Percentiles rank a stretch among this genome's conserved stretches.
Evolutionary conservation across 2,113 vertebrate genomes (phyloP).

Genomic region (Tenebrosternarchus preto): DNA sequence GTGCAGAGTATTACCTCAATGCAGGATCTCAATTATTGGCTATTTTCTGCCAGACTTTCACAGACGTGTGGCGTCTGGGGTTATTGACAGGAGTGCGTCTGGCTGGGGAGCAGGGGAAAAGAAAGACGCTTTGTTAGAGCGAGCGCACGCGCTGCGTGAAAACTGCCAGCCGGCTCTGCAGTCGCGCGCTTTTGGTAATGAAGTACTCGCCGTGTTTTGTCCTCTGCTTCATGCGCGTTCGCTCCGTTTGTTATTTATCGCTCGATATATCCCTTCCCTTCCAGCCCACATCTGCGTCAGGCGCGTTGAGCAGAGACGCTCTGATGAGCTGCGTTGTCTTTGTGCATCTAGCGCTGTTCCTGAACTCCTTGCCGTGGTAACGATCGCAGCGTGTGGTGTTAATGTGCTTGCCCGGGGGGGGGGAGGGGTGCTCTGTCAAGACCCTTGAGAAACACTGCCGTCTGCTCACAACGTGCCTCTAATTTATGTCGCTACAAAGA

Average conservation of each 20-base stretch:
- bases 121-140: constrained; percentile 44
- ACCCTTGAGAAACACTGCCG: too few species aligned
- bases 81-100: constrained; percentile 46
- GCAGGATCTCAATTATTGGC: constrained; percentile 52
- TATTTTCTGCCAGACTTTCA: constrained; percentile 48
- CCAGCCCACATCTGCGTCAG: background rate
- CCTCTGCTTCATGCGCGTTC: background rate
- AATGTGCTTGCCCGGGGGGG: too few species aligned
- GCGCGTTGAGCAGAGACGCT: too few species aligned
- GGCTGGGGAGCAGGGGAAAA: constrained; percentile 23
- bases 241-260: background rate
- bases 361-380: too few species aligned
- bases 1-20: constrained; percentile 35
- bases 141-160: constrained; percentile 26
- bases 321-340: too few species aligned
- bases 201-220: background rate
- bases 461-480: too few species aligned
- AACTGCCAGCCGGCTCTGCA: constrained; percentile 30
- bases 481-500: too few species aligned
- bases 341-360: too few species aligned
- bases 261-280: background rate
- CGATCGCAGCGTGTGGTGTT: too few species aligned
- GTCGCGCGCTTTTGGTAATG: constrained; percentile 31
- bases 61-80: constrained; percentile 44
- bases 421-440: too few species aligned